Evolutionary conservation across 1,140 invertebrate genomes (phyloP).

Genomic region (Himalopsyche phryganea): DNA sequence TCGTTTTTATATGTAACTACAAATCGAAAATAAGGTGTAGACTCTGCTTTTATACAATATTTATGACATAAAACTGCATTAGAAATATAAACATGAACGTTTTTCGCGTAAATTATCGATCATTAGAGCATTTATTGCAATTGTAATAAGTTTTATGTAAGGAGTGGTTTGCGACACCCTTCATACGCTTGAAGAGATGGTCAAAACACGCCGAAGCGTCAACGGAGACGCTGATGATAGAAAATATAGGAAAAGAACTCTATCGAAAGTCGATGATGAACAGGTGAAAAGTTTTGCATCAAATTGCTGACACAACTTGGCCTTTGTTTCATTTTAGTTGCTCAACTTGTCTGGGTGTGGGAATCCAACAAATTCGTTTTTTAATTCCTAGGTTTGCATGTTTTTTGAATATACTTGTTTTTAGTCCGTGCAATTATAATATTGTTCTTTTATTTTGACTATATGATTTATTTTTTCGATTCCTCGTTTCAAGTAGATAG

Average conservation of each 20-base stretch:
- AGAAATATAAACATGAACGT: not conserved
- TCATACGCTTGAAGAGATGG: constrained; percentile 34
- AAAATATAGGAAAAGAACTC: constrained; percentile 48
- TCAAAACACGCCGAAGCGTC: constrained; percentile 54
- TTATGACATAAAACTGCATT: no score
- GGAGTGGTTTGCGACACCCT: constrained; percentile 10
- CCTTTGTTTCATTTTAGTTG: constrained; percentile 1
- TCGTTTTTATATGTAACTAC: not conserved
- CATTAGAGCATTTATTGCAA: not conserved
- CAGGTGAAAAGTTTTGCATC: constrained; percentile 42
- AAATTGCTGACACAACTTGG: not conserved
- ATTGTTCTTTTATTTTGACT: no score
- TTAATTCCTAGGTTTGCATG: no score
- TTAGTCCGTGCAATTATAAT: no score
- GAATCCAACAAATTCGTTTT: no score
- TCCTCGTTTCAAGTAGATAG: no score
- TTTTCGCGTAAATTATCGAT: not conserved
- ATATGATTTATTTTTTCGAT: no score
- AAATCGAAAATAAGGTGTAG: not conserved
- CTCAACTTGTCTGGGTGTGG: no score
- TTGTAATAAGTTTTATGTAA: constrained; percentile 15
- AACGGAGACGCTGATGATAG: constrained; percentile 51
- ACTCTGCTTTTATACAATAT: no score
- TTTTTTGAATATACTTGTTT: no score
- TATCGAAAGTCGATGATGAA: constrained; percentile 49